Percentiles rank a stretch among this genome's conserved stretches.
Conservation (phyloP, 2,113 vertebrate genomes). For the Rhinolophus sinicus region DNA sequence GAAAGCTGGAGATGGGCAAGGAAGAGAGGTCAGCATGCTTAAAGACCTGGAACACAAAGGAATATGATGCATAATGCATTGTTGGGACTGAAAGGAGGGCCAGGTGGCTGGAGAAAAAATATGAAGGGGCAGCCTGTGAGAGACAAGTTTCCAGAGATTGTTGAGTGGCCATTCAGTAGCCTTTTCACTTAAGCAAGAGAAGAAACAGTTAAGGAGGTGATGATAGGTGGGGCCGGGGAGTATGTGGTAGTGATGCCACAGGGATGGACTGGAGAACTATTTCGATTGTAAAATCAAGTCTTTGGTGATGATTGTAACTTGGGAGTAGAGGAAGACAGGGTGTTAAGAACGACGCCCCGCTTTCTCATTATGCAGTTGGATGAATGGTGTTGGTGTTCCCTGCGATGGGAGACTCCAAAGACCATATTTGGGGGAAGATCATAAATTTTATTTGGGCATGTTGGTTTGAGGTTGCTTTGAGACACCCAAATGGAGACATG, state of each 20-base stretch:
- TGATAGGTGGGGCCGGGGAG: neutral
- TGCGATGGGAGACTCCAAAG: neutral
- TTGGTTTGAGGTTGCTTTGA: neutral
- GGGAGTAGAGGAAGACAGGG: neutral
- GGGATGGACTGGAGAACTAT: neutral
- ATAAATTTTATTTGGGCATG: neutral
- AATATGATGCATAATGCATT: rapidly evolving
- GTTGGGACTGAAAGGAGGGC: neutral
- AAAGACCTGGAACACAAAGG: neutral
- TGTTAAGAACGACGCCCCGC: neutral
- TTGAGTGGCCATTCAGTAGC: neutral
- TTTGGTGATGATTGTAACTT: neutral
- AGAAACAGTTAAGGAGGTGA: neutral
- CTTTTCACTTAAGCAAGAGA: neutral
- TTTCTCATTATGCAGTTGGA: neutral
- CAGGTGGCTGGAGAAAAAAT: neutral
- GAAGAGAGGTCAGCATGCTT: neutral
- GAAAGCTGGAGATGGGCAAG: neutral
- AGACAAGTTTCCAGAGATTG: neutral
- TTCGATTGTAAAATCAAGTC: neutral
- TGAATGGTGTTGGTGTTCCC: neutral
- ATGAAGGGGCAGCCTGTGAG: neutral
- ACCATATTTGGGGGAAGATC: neutral
- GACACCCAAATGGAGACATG: neutral
- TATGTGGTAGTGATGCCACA: neutral